phyloP scores from a whole-genome alignment of 2,888 invertebrate genomes.

The Himalopsyche anomala region DNA sequence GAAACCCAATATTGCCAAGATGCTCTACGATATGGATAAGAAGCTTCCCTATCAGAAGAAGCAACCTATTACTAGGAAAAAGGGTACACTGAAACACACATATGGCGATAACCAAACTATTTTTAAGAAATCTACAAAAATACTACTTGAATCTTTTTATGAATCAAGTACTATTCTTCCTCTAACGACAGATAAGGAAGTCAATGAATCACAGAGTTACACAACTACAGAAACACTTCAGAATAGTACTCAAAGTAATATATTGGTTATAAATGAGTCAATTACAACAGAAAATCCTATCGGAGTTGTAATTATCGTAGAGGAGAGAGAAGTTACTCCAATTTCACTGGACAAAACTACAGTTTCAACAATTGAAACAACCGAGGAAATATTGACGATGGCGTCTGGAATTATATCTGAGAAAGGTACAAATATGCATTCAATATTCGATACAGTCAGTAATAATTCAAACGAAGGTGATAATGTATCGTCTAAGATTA shows the following conservation, averaged over 20 bases:
- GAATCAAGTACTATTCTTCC: constrained; percentile 7
- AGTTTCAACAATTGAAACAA: constrained; percentile 11
- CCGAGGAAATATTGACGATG: constrained; percentile 39
- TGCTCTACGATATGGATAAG: constrained; percentile 57
- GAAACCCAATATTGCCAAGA: constrained; percentile 68
- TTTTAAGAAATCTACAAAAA: constrained; percentile 57
- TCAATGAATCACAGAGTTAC: neutral
- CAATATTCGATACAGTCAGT: constrained; percentile 70
- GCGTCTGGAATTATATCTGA: constrained; percentile 27
- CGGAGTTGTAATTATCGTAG: constrained; percentile 8
- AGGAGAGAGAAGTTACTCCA: constrained; percentile 1
- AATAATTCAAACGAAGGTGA: constrained; percentile 72
- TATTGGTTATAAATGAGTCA: neutral
- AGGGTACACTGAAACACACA: constrained; percentile 75
- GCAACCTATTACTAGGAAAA: constrained; percentile 72
- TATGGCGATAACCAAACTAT: constrained; percentile 71
- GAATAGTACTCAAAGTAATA: neutral
- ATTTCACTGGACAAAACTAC: neutral
- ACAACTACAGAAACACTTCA: neutral
- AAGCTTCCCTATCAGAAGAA: constrained; percentile 68
- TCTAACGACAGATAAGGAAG: neutral
- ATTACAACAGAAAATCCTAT: constrained; percentile 6
- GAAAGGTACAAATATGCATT: constrained; percentile 9
- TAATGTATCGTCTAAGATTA: constrained; percentile 64
- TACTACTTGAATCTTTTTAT: constrained; percentile 32